phyloP scores from a whole-genome alignment of 2,113 vertebrate species.

The Centropus unirufus region DNA sequence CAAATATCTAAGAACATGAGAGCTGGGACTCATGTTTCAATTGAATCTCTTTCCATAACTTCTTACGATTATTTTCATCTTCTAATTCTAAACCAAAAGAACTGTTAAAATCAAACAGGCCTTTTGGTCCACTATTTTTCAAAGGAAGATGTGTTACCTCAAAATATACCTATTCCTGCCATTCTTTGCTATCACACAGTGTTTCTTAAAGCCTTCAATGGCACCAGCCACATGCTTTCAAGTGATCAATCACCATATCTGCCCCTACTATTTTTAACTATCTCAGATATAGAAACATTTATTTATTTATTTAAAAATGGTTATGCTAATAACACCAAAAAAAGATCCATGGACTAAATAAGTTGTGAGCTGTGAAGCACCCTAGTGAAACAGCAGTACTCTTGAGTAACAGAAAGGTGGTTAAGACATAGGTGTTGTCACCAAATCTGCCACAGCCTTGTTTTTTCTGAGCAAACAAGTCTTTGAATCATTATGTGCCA shows the following conservation, averaged over 20 bases:
- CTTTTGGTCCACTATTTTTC: neutral
- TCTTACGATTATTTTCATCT: neutral
- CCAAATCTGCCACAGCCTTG: neutral
- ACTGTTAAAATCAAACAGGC: neutral
- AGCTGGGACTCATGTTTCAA: neutral
- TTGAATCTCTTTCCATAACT: neutral
- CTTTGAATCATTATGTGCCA: neutral
- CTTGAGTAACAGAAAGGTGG: neutral
- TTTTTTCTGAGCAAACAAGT: neutral
- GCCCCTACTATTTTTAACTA: neutral
- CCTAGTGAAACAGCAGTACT: neutral
- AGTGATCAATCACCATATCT: neutral
- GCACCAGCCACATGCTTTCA: neutral
- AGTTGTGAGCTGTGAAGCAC: neutral
- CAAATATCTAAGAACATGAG: neutral
- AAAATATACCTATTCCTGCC: neutral
- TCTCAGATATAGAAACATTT: neutral
- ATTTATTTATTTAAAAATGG: neutral
- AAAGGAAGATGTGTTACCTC: neutral
- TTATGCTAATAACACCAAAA: neutral
- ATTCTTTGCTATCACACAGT: neutral
- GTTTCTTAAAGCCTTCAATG: neutral
- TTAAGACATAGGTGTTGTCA: neutral
- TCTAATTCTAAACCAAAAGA: neutral
- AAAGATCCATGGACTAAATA: constrained; percentile 9